phyloP scores from a whole-genome alignment of 2,888 invertebrate species.

The Tubulanus polymorphus region DNA sequence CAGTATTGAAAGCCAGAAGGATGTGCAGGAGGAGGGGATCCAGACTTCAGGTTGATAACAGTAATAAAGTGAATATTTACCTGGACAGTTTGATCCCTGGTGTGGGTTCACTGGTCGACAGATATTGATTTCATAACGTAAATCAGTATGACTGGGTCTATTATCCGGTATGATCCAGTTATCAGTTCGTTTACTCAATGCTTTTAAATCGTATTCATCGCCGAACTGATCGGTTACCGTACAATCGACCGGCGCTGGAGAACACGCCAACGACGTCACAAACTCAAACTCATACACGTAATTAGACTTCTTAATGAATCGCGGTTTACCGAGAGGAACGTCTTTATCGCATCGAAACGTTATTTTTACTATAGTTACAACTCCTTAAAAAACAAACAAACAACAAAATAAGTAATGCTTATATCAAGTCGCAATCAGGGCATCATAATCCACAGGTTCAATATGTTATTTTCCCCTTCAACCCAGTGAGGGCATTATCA shows the following conservation, averaged over 20 bases:
- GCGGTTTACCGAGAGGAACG: conserved; percentile 22
- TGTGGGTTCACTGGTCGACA: conserved; percentile 41
- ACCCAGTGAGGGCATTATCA: no score
- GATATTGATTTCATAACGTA: conserved; percentile 46
- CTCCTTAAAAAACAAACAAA: conserved; percentile 26
- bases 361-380: conserved; percentile 23
- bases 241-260: conserved; percentile 34
- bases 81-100: conserved; percentile 30
- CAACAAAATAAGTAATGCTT: no score
- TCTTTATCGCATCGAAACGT: conserved; percentile 29
- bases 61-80: conserved; percentile 19
- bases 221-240: conserved; percentile 30
- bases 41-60: no score
- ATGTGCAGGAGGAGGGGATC: background rate
- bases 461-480: no score
- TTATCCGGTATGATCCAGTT: conserved; percentile 38
- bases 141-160: conserved; percentile 20
- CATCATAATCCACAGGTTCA: no score
- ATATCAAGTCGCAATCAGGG: no score
- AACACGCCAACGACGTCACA: conserved; percentile 37
- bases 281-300: conserved; percentile 29
- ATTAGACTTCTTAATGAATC: conserved; percentile 22
- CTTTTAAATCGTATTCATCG: conserved; percentile 39
- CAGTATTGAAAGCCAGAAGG: no score
- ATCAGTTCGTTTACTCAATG: conserved; percentile 25